Conservation (phyloP, 2,113 vertebrate species). For the Ceyx melanurus region DNA sequence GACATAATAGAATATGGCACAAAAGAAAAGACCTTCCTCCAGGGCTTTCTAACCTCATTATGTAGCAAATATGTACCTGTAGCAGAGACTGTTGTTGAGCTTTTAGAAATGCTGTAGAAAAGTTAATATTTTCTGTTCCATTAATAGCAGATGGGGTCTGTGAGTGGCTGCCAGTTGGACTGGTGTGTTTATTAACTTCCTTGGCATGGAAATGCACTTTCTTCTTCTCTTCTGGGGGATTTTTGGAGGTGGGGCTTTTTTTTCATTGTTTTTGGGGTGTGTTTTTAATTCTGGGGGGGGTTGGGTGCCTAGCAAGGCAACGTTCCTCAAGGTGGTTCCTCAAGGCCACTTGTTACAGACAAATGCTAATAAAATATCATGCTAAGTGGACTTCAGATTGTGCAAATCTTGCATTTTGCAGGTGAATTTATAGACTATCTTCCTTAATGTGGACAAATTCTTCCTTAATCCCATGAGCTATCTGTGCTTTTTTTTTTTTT, state of each 20-base stretch:
- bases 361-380: not conserved
- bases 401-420: not conserved
- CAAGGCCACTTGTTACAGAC: not conserved
- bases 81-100: not conserved
- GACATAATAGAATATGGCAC: not conserved
- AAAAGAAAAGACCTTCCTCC: not conserved
- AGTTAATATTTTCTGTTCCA: not conserved
- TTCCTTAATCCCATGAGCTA: not conserved
- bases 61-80: not conserved
- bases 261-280: no score
- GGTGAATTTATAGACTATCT: not conserved
- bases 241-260: not conserved
- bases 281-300: not conserved
- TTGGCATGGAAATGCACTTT: not conserved
- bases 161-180: not conserved
- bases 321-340: not conserved
- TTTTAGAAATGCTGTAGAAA: not conserved
- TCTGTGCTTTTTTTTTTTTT: no score
- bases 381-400: not conserved
- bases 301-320: accelerated
- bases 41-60: not conserved
- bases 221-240: not conserved
- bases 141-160: not conserved
- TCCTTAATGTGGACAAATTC: not conserved
- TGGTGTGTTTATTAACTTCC: not conserved